A percentile compares a stretch with the other conserved stretches of the same genome.
These are phyloP conservation scores for Cuniculus paca DNA, from an alignment of 2,797 vertebrate genomes.

Conservation along the genomic window DNA sequence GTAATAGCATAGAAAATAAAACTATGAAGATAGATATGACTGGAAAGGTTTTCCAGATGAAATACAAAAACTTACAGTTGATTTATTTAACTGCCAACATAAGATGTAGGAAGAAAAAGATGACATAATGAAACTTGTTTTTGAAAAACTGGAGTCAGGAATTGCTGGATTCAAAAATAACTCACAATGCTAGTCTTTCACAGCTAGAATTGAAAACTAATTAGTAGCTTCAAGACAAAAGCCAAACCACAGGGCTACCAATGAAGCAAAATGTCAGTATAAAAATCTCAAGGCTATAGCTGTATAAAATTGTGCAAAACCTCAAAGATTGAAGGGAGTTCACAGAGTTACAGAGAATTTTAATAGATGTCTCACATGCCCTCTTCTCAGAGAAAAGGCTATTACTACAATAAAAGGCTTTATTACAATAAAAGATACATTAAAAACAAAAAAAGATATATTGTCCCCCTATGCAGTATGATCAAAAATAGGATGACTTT, in stretches of 20 bases:
- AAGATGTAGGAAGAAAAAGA: not conserved
- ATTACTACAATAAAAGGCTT: not conserved
- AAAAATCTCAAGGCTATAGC: not conserved
- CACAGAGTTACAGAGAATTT: not conserved
- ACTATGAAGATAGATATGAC: not conserved
- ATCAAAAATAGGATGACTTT: not conserved
- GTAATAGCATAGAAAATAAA: not conserved
- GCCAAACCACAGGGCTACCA: not conserved
- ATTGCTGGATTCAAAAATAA: not conserved
- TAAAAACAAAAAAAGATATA: not conserved
- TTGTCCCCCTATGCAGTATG: not conserved
- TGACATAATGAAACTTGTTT: not conserved
- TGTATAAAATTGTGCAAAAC: not conserved
- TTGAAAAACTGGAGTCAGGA: not conserved
- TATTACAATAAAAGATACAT: not conserved
- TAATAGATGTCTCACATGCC: not conserved
- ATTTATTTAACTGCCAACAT: not conserved
- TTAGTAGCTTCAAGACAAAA: not conserved
- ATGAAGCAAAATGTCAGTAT: not conserved
- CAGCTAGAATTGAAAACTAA: not conserved
- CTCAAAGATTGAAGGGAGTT: not conserved
- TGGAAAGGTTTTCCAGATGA: not conserved
- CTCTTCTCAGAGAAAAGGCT: not conserved
- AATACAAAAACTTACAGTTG: not conserved
- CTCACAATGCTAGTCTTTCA: not conserved